Conservation (phyloP, 2,113 vertebrate genomes). For the Cepphus grylle region DNA sequence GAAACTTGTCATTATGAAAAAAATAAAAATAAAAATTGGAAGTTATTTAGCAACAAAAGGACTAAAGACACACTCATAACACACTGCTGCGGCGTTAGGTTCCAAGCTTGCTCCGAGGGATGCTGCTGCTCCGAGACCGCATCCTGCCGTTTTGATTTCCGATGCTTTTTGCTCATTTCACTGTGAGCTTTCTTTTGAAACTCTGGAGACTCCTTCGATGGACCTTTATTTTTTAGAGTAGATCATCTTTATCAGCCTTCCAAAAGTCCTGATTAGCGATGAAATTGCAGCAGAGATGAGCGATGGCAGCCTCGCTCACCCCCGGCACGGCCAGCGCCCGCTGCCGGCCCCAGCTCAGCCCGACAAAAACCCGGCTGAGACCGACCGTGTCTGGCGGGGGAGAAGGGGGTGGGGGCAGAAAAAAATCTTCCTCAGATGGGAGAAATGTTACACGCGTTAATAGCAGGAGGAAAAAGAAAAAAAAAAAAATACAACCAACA, state of each 20-base stretch:
- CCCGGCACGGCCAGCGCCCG: background rate
- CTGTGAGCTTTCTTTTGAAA: conserved; percentile 65
- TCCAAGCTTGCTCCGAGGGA: conserved; percentile 61
- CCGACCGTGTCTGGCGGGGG: conserved; percentile 38
- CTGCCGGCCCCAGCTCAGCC: background rate
- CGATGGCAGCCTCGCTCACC: background rate
- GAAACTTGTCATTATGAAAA: conserved; percentile 59
- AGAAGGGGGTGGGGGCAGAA: background rate
- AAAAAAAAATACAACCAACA: background rate
- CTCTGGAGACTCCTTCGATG: conserved; percentile 42
- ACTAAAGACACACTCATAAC: conserved; percentile 49
- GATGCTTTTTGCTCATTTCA: conserved; percentile 65
- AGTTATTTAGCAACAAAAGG: conserved; percentile 68
- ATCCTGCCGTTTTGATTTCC: conserved; percentile 60
- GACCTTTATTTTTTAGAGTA: conserved; percentile 23
- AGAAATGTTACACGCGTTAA: conserved; percentile 8
- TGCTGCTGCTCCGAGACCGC: conserved; percentile 40
- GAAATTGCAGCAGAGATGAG: conserved; percentile 2
- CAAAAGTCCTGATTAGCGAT: conserved; percentile 41
- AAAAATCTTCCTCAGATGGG: conserved; percentile 17
- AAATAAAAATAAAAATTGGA: background rate
- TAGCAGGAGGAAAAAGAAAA: conserved; percentile 2
- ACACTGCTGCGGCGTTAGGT: conserved; percentile 54
- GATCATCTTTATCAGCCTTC: conserved; percentile 53
- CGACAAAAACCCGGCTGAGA: background rate